A percentile compares a stretch with the other conserved stretches of the same genome.
Conservation (phyloP, 1,140 invertebrate genomes). For the Drosophila carrolli region DNA sequence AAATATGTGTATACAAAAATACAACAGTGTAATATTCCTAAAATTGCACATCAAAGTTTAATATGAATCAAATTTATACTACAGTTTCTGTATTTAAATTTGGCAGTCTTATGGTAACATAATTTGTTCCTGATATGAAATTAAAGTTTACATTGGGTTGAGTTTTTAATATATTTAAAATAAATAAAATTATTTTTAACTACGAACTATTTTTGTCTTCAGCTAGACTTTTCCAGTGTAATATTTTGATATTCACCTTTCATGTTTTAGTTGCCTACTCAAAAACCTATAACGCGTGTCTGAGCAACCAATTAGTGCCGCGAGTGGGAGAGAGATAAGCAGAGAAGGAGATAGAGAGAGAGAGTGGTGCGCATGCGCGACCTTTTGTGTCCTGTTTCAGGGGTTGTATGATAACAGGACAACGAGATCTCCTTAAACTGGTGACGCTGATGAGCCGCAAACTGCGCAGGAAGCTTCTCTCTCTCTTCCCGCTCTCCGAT, state of each 20-base stretch:
- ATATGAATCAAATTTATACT: too few species aligned
- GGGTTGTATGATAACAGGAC: slow-evolving; percentile 53
- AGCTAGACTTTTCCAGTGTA: not conserved
- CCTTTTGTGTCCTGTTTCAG: slow-evolving; percentile 56
- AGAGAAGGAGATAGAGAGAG: not conserved
- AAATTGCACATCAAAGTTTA: too few species aligned
- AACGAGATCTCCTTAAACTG: slow-evolving; percentile 11
- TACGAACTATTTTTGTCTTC: too few species aligned
- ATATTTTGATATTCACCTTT: slow-evolving; percentile 44
- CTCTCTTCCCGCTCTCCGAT: slow-evolving; percentile 2
- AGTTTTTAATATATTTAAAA: too few species aligned
- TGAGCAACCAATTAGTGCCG: slow-evolving; percentile 67
- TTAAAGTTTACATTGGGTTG: too few species aligned
- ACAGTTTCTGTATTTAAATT: too few species aligned
- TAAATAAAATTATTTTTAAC: too few species aligned
- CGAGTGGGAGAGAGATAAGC: slow-evolving; percentile 30
- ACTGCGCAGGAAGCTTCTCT: slow-evolving; percentile 72
- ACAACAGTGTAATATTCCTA: too few species aligned
- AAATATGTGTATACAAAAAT: too few species aligned
- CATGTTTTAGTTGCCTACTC: slow-evolving; percentile 34
- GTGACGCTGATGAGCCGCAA: slow-evolving; percentile 78
- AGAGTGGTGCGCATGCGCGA: slow-evolving; percentile 43
- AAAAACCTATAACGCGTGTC: slow-evolving; percentile 72
- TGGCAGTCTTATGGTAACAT: too few species aligned
- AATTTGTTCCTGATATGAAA: too few species aligned